These are phyloP conservation scores for Pyrrhosoma nymphula DNA, from an alignment of 2,888 invertebrate species.

Conservation along the genomic window DNA sequence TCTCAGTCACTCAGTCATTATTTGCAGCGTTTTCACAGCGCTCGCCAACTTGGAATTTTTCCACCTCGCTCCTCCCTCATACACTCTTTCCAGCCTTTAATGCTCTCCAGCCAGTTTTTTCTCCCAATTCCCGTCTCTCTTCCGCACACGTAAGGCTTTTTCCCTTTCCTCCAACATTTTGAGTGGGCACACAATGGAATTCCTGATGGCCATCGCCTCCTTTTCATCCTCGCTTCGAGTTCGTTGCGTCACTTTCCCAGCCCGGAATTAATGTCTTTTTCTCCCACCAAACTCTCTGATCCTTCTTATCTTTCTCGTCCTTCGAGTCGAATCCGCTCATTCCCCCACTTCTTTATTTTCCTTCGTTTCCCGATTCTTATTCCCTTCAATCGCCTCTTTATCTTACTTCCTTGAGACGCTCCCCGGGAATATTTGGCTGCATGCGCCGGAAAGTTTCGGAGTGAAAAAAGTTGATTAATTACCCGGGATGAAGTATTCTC, in stretches of 20 bases:
- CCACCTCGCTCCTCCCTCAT: no score
- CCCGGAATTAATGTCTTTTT: neutral
- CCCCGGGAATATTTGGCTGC: neutral
- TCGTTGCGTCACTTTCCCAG: neutral
- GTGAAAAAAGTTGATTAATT: constrained; percentile 2
- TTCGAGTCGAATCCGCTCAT: neutral
- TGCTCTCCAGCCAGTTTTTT: no score
- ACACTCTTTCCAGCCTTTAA: no score
- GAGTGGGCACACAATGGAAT: neutral
- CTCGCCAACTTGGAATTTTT: no score
- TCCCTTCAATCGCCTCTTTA: neutral
- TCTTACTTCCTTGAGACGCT: neutral
- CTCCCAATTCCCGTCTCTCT: neutral
- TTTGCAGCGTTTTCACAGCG: no score
- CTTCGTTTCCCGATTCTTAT: neutral
- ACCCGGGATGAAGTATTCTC: neutral
- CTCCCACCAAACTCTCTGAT: neutral
- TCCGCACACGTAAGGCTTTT: neutral
- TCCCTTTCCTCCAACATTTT: neutral
- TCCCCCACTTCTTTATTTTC: neutral
- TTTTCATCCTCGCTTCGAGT: neutral
- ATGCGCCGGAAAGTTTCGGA: neutral
- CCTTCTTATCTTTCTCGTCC: neutral
- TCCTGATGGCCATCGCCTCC: neutral
- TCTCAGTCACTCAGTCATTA: no score